Base-by-base conservation (phyloP, 2,888 invertebrate species). In the Schizotus pectinicornis region DNA sequence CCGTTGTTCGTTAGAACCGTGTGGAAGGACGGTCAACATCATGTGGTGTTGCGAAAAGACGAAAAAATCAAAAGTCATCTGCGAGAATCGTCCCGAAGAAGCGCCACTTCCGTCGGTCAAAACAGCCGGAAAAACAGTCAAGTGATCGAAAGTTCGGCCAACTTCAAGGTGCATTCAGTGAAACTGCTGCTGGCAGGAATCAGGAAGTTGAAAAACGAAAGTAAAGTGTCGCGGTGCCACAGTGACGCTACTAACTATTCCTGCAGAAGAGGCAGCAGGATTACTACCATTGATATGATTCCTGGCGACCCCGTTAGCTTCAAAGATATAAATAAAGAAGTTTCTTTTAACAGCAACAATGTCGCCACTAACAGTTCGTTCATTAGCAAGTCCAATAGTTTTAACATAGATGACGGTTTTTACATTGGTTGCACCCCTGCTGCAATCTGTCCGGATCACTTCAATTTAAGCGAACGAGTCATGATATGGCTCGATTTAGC, bases 401-500 rank as follows among this genome's bases (percentile, higher is more conserved):
- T 67, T 7, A 63, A 62, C 1, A 46, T 67, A 3, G 36, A 56
- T 34, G 33, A 12, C 7, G 42, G 37, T 34, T 31, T 34, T 8
- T 9, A 33, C 22, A 6, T 33, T 11, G 30, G 1, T 46, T 56
- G 1, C 50, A 61, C 13, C 59, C 48, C 49, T 59, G 53, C 14
- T 36, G 33, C 6, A 51, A 55, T 36, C 46, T 57, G 22, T 12
- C 9, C 38, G 8, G 56, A 50, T 31, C 30, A 35, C 13, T 60
- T 31, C 56, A 64, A 30, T 30, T 73, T 88, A 45, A 86, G 91
- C 0, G 90, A 92, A 59, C 82, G 91, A 51, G 92, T 92, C 0
- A 78, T 92, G 2, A 88, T 90, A 68, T 92, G 92, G 92, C 73
- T 92, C 63, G 91, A 92, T 74, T 79, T 91, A 53, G 90, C 91